phyloP scores from a whole-genome alignment of 2,113 vertebrate species.

The Eonycteris spelaea region DNA sequence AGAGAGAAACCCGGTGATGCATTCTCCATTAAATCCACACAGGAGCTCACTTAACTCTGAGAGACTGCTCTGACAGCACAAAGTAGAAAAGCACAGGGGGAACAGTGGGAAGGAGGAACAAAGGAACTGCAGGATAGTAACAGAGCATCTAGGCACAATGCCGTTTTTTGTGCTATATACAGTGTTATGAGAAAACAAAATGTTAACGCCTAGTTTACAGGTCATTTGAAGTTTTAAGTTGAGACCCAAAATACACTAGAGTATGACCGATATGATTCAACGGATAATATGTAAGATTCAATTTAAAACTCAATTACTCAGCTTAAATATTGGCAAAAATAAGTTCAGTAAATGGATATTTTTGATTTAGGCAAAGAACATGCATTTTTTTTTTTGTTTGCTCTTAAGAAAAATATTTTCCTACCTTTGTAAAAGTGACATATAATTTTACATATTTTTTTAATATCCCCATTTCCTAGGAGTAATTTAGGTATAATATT shows the following conservation, averaged over 20 bases:
- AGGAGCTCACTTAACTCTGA: not conserved
- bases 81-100: not conserved
- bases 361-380: not conserved
- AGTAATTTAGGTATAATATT: not conserved
- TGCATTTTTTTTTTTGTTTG: not conserved
- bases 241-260: not conserved
- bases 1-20: not conserved
- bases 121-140: not conserved
- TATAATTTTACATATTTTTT: not conserved
- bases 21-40: not conserved
- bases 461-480: not conserved
- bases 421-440: not conserved
- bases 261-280: not conserved
- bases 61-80: not conserved
- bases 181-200: not conserved
- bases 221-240: not conserved
- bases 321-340: not conserved
- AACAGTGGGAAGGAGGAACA: not conserved
- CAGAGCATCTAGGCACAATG: not conserved
- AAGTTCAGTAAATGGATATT: not conserved
- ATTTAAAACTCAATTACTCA: not conserved
- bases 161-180: not conserved
- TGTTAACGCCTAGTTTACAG: not conserved
- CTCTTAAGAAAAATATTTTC: not conserved
- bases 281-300: not conserved